These are phyloP conservation scores for Marronus borbonicus DNA, from an alignment of 2,888 invertebrate genomes.

Conservation along the genomic window DNA sequence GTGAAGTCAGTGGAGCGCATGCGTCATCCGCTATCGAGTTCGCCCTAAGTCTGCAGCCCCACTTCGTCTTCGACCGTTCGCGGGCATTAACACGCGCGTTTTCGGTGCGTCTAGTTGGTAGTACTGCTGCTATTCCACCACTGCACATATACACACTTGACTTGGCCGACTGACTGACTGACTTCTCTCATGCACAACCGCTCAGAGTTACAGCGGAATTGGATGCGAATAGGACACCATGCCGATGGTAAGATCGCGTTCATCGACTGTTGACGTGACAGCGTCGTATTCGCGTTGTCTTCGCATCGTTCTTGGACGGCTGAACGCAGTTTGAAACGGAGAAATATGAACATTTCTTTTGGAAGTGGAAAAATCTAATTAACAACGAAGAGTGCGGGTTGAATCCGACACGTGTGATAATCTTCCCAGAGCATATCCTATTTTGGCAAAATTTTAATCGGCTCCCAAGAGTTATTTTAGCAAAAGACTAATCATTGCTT, in stretches of 20 bases:
- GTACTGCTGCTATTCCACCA: no score
- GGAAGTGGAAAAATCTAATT: no score
- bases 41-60: constrained; percentile 68
- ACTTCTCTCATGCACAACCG: background rate
- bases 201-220: background rate
- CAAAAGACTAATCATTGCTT: no score
- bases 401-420: no score
- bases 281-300: background rate
- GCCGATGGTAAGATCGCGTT: background rate
- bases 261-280: background rate
- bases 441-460: no score
- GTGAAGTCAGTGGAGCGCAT: constrained; percentile 65
- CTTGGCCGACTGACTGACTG: constrained; percentile 6
- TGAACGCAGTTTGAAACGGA: background rate
- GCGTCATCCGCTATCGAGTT: constrained; percentile 71
- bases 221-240: background rate
- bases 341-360: background rate
- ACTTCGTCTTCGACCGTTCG: constrained; percentile 68
- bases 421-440: no score
- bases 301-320: no score
- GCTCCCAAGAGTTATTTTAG: no score
- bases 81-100: constrained; percentile 50
- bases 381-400: no score
- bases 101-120: background rate
- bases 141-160: background rate